Conservation (phyloP, 2,888 invertebrate species). For the Pyrochroa serraticornis region DNA sequence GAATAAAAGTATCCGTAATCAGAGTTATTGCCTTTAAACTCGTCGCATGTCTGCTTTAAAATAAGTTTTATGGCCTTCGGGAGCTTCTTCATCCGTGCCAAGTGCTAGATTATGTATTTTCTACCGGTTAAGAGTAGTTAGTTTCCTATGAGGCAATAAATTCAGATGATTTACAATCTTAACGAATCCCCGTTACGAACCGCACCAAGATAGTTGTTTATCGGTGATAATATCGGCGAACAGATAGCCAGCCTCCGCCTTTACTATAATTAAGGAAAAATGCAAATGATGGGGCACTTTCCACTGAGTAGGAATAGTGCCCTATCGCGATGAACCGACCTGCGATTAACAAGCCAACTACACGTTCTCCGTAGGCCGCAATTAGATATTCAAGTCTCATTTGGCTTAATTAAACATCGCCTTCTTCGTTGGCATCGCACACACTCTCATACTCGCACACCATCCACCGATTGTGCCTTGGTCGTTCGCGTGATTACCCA, state of each 20-base stretch:
- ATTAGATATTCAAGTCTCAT: conserved; percentile 39
- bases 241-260: conserved; percentile 19
- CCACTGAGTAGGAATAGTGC: conserved; percentile 7
- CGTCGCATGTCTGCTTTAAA: too few relatives aligned
- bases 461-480: conserved; percentile 9
- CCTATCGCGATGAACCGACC: conserved; percentile 26
- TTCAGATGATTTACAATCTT: conserved; percentile 18
- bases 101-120: too few relatives aligned
- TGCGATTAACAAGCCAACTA: conserved; percentile 25
- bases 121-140: too few relatives aligned
- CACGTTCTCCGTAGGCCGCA: conserved; percentile 28
- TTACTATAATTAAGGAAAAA: conserved; percentile 29
- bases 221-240: conserved; percentile 20
- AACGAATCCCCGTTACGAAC: conserved; percentile 12
- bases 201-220: conserved; percentile 23
- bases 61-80: too few relatives aligned
- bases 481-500: conserved; percentile 40
- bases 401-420: conserved; percentile 38
- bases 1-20: too few relatives aligned
- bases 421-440: conserved; percentile 27
- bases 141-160: conserved; percentile 41
- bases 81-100: too few relatives aligned
- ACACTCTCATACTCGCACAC: conserved; percentile 1
- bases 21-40: too few relatives aligned
- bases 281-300: conserved; percentile 19